Evolutionary conservation across 92 coral and sea anemone genomes (phyloP).

Genomic region (Epizoanthus ramosus): DNA sequence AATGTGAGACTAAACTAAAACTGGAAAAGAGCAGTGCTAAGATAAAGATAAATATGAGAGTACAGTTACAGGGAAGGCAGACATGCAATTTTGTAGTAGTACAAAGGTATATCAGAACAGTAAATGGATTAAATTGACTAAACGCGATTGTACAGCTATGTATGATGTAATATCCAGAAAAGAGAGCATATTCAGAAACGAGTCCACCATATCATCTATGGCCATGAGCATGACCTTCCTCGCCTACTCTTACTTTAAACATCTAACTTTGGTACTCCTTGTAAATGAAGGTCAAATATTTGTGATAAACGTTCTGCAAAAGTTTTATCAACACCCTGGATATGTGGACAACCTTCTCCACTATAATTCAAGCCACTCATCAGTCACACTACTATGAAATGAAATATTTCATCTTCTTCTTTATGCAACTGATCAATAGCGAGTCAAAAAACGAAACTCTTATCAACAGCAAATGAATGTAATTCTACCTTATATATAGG

Average conservation of each 20-base stretch:
- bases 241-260: constrained; percentile 15
- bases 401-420: constrained; percentile 25
- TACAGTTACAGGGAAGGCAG: too few relatives aligned
- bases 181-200: constrained; percentile 21
- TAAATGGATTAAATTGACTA: too few relatives aligned
- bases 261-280: constrained; percentile 28
- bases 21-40: too few relatives aligned
- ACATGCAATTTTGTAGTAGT: too few relatives aligned
- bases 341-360: constrained; percentile 26
- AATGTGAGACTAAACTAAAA: too few relatives aligned
- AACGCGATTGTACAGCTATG: too few relatives aligned
- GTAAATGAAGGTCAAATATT: constrained; percentile 10
- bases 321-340: background rate
- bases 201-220: constrained; percentile 14
- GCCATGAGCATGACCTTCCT: constrained; percentile 35
- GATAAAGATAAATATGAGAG: too few relatives aligned
- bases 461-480: background rate
- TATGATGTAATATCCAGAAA: too few relatives aligned
- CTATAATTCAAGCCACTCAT: constrained; percentile 15
- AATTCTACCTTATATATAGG: too few relatives aligned
- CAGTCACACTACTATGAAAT: background rate
- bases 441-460: constrained; percentile 21
- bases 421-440: constrained; percentile 12
- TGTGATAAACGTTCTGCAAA: constrained; percentile 37
- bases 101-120: too few relatives aligned